Percentiles rank a stretch among this genome's conserved stretches.
Evolutionary conservation across 2,888 invertebrate species (phyloP).

Genomic region (Agrotis exclamationis): DNA sequence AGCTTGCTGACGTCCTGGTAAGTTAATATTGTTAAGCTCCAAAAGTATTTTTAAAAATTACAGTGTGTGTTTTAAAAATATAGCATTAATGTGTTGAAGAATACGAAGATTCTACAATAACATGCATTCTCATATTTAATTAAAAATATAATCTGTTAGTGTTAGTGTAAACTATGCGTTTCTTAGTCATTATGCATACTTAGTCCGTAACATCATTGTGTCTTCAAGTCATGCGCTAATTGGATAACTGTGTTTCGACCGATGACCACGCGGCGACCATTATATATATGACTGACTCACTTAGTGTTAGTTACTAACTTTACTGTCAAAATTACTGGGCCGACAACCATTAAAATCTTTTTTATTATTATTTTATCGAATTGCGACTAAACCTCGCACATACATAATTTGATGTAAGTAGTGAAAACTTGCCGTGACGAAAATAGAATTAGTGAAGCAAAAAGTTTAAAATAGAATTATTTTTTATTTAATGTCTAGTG

Average conservation of each 20-base stretch:
- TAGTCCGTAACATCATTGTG: constrained; percentile 28
- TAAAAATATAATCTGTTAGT: neutral
- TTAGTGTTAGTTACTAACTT: constrained; percentile 9
- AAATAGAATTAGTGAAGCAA: constrained; percentile 15
- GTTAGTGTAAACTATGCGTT: too few species aligned
- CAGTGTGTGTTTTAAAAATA: constrained; percentile 11
- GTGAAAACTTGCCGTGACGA: constrained; percentile 14
- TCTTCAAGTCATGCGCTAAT: constrained; percentile 48
- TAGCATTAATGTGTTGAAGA: neutral
- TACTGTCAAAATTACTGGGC: constrained; percentile 32
- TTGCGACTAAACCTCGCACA: constrained; percentile 23
- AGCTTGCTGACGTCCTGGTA: constrained; percentile 50
- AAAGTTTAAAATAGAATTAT: constrained; percentile 7
- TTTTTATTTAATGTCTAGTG: neutral
- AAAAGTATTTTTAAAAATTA: too few species aligned
- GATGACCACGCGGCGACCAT: constrained; percentile 10
- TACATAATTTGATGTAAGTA: constrained; percentile 1
- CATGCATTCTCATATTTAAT: neutral
- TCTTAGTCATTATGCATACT: constrained; percentile 15
- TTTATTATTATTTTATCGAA: constrained; percentile 29
- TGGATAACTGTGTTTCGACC: constrained; percentile 45
- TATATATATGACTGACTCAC: constrained; percentile 28
- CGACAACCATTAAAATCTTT: constrained; percentile 36
- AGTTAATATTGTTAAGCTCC: constrained; percentile 30
- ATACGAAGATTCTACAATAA: neutral